Percentiles rank a stretch among this genome's conserved stretches.
Conservation (phyloP, 2,797 vertebrate genomes). For the Pangasius larnaudii region DNA sequence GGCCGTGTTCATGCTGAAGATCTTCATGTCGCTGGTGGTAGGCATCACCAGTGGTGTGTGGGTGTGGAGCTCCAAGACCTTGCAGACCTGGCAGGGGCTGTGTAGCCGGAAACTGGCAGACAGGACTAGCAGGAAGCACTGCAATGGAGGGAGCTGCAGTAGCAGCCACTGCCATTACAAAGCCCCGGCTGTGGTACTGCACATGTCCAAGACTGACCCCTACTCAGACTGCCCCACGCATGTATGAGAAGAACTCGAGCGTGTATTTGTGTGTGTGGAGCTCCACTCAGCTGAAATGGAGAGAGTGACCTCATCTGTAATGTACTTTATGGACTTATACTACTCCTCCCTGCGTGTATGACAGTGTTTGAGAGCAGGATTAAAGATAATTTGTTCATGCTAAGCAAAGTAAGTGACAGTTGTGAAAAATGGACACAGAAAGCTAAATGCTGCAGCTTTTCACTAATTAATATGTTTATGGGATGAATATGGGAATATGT, state of each 20-base stretch:
- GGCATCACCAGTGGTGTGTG: constrained; percentile 98
- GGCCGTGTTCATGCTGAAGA: constrained; percentile 97
- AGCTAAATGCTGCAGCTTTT: constrained; percentile 57
- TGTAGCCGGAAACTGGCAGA: constrained; percentile 89
- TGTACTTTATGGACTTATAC: constrained; percentile 29
- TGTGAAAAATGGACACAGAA: constrained; percentile 54
- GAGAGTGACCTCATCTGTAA: constrained; percentile 42
- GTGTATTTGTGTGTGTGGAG: constrained; percentile 38
- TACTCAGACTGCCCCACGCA: constrained; percentile 92
- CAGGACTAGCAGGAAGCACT: constrained; percentile 89
- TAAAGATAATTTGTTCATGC: constrained; percentile 5
- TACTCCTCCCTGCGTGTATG: constrained; percentile 16
- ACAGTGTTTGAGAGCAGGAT: constrained; percentile 24
- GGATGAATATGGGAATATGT: constrained; percentile 51
- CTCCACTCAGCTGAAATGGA: constrained; percentile 14
- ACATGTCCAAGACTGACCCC: constrained; percentile 92
- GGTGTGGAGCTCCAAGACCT: constrained; percentile 99
- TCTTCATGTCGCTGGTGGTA: constrained; percentile 98
- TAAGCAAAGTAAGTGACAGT: constrained; percentile 30
- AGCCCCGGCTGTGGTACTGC: constrained; percentile 87
- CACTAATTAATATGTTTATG: constrained; percentile 44
- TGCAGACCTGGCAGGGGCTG: constrained; percentile 96
- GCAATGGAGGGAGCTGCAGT: constrained; percentile 82
- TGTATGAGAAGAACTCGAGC: constrained; percentile 73
- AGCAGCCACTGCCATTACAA: constrained; percentile 93